These are phyloP conservation scores for Ganaspis sp. DNA, from an alignment of 1,140 invertebrate genomes.

Conservation along the genomic window DNA sequence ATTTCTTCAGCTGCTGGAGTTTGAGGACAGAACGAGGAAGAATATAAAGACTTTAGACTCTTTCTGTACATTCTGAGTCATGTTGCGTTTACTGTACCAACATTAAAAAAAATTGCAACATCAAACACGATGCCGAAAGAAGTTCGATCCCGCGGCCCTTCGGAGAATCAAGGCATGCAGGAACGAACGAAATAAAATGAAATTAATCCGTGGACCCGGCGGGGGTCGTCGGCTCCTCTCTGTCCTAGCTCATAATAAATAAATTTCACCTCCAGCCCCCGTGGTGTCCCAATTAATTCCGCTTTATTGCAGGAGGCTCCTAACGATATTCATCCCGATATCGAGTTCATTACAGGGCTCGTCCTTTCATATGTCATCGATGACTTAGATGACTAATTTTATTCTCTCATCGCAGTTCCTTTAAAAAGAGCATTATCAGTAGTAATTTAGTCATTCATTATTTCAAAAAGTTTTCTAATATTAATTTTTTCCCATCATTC, in stretches of 20 bases:
- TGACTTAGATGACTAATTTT: not conserved
- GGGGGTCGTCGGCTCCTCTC: constrained; percentile 31
- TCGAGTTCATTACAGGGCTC: constrained; percentile 21
- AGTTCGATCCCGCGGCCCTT: constrained; percentile 23
- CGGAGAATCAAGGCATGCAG: constrained; percentile 1
- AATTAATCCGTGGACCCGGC: constrained; percentile 29
- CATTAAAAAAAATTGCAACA: not conserved
- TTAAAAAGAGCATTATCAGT: too few species aligned
- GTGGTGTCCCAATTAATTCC: constrained; percentile 28
- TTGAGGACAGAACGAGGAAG: not conserved
- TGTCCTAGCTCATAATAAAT: constrained; percentile 33
- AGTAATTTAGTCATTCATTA: too few species aligned
- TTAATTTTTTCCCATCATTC: too few species aligned
- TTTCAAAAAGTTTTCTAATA: too few species aligned
- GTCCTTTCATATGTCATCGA: constrained; percentile 10
- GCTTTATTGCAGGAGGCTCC: constrained; percentile 21
- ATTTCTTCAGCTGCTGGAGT: not conserved
- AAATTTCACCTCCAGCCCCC: constrained; percentile 20
- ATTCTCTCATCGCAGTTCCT: too few species aligned
- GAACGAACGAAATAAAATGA: constrained; percentile 24
- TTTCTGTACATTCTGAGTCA: constrained; percentile 5
- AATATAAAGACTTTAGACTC: not conserved
- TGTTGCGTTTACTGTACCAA: constrained; percentile 16
- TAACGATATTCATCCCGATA: constrained; percentile 25
- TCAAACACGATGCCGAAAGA: constrained; percentile 23